Conservation (phyloP, 2,797 vertebrate species). For the Melanotaenia parkinsoni region DNA sequence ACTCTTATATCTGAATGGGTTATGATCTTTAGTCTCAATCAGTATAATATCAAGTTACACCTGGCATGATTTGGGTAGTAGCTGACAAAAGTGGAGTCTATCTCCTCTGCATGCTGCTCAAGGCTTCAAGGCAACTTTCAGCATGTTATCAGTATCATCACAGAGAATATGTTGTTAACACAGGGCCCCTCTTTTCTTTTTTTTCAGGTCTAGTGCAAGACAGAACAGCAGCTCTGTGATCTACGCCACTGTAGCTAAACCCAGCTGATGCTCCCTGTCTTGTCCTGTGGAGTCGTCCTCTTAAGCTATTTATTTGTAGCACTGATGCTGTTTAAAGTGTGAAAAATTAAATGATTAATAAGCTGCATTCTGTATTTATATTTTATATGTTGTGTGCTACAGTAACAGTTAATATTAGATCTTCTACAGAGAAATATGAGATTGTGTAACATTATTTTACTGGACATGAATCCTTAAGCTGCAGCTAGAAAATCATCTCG, state of each 20-base stretch:
- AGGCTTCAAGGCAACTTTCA: not conserved
- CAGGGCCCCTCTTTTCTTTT: not conserved
- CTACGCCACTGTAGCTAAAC: conserved; percentile 43
- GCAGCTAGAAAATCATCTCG: not conserved
- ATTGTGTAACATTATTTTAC: not conserved
- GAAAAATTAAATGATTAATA: not conserved
- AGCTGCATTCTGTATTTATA: not conserved
- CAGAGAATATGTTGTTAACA: not conserved
- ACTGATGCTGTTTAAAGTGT: not conserved
- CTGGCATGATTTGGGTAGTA: not conserved
- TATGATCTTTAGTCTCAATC: not conserved
- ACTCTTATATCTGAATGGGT: not conserved
- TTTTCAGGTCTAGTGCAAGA: conserved; percentile 38
- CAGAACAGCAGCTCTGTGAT: conserved; percentile 33
- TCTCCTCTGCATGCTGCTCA: not conserved
- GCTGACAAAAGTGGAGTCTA: not conserved
- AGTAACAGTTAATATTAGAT: not conserved
- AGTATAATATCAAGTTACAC: not conserved
- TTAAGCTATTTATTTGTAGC: not conserved
- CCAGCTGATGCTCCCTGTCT: conserved; percentile 15
- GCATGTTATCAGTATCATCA: not conserved
- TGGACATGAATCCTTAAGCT: not conserved
- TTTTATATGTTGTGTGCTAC: not conserved
- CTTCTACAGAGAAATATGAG: not conserved
- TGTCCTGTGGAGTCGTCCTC: not conserved